Evolutionary conservation across 1,140 invertebrate species (phyloP).

Genomic region (Ectropis grisescens): DNA sequence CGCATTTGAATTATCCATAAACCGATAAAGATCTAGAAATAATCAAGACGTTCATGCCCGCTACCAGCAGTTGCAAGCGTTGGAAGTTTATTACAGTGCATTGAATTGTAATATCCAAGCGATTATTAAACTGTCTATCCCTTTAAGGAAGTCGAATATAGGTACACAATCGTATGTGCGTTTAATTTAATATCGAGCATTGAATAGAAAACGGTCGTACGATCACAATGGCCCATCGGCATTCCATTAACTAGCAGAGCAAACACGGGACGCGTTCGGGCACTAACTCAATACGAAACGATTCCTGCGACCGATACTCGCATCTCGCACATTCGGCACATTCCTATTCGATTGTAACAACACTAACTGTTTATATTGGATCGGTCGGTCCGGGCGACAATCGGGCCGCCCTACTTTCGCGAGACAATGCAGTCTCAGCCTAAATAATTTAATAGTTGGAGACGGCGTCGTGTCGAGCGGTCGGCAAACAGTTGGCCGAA

Average conservation of each 20-base stretch:
- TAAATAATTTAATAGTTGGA: slow-evolving; percentile 61
- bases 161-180: too few species aligned
- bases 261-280: slow-evolving; percentile 47
- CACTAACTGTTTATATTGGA: slow-evolving; percentile 55
- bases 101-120: too few species aligned
- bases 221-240: slow-evolving; percentile 54
- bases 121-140: too few species aligned
- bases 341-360: slow-evolving; percentile 47
- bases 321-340: slow-evolving; percentile 33
- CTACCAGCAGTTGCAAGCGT: too few species aligned
- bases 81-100: too few species aligned
- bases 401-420: slow-evolving; percentile 26
- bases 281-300: slow-evolving; percentile 37
- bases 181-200: slow-evolving; percentile 47
- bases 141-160: too few species aligned
- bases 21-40: too few species aligned
- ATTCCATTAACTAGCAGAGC: slow-evolving; percentile 61
- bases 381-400: slow-evolving; percentile 17
- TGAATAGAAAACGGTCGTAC: slow-evolving; percentile 53
- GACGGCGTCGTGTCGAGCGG: slow-evolving; percentile 22
- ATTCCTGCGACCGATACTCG: slow-evolving; percentile 29
- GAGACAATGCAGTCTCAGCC: slow-evolving; percentile 50
- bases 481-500: slow-evolving; percentile 46
- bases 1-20: too few species aligned
- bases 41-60: too few species aligned